Evolutionary conservation across 2,888 invertebrate genomes (phyloP), one percentile per base, ranked within the genome.

Genomic region (Tanypteryx hageni): DNA sequence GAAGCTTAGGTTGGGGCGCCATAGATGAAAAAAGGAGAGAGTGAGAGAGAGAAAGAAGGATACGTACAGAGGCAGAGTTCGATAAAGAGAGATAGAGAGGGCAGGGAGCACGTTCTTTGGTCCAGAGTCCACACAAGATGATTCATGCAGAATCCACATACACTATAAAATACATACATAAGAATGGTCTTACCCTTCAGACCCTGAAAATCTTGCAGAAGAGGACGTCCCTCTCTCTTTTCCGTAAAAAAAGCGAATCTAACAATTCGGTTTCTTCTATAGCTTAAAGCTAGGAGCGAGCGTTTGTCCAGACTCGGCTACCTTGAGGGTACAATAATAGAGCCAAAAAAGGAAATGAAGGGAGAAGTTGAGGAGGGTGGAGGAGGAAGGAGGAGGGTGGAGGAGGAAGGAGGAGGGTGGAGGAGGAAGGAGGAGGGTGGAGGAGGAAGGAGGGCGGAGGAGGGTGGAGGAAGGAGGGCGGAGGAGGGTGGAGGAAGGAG

Each of bases 271-370:
- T 44, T 27, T 27, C 27, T 76, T 76, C 76, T 44, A 44, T 1
- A 44, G 44, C 44, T 44, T 44, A 44, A 44, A 44, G 27, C 76
- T 27, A 13, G 8, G 27, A 13, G 22, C 27, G 27, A 27, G 13
- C 76, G 27, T 76, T 76, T 76, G n/a, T 22, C 44, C 44, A 44
- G 22, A 76, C 27, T 76, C 76, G 2, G 27, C 76, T 76, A 76
- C 76, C 22, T 76, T 27, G 27, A 76, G 76, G 76, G 76, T n/a
- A 76, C 76, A 76, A 76, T 76, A 27, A 76, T 27, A 76, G 76
- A 22, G 76, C 76, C 76, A 76, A 76, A 68, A 76, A 27, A 27
- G 76, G 76, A 14, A 16, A 14, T 11, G 27, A 22, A 76, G 44
- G 44, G 44, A 44, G 44, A 3, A 5, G 1, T 44, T 44, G 44